These are phyloP conservation scores for Hoplostethus mediterraneus DNA, from an alignment of 2,797 vertebrate genomes.

Conservation along the genomic window DNA sequence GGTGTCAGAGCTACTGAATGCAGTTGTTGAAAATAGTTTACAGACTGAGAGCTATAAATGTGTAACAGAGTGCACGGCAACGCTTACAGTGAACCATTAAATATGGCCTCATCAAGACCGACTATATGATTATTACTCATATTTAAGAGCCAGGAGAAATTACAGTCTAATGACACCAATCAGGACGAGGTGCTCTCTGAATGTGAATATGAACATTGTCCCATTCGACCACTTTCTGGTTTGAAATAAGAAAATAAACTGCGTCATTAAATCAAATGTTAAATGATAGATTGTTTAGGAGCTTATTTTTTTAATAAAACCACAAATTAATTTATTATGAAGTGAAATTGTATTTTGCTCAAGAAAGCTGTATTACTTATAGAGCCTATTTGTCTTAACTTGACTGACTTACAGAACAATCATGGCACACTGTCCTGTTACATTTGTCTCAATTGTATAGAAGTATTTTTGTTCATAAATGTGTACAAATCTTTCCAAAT, in stretches of 20 bases:
- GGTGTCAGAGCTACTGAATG: constrained; percentile 36
- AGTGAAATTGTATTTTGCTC: neutral
- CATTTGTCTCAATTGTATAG: neutral
- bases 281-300: neutral
- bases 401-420: neutral
- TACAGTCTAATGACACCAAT: neutral
- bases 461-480: neutral
- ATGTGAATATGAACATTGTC: neutral
- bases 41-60: constrained; percentile 58
- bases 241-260: neutral
- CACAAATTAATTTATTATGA: neutral
- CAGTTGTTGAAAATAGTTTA: constrained; percentile 55
- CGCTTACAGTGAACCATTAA: constrained; percentile 57
- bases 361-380: neutral
- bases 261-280: neutral
- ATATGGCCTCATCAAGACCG: constrained; percentile 25
- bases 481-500: neutral
- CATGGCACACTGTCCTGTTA: neutral
- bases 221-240: neutral
- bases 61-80: constrained; percentile 46
- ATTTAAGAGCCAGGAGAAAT: neutral
- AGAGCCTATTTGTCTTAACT: neutral
- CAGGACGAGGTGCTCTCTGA: neutral
- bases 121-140: constrained; percentile 28
- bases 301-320: too few species aligned